Percentiles rank a stretch among this genome's conserved stretches.
Conservation (phyloP, 2,113 vertebrate genomes). For the Raja brachyura region DNA sequence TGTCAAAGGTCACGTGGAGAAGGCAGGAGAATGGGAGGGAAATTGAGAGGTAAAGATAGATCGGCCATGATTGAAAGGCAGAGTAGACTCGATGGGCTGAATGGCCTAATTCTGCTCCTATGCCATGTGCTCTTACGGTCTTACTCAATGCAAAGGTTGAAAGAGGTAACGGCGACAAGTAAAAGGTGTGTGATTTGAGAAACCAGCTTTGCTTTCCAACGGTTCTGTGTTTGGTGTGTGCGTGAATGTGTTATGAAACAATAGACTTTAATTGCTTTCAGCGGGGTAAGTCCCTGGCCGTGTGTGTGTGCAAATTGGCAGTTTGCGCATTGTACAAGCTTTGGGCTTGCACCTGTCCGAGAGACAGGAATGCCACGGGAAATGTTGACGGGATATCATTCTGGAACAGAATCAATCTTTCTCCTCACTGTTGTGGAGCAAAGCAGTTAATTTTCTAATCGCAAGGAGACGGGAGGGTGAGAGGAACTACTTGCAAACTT, state of each 20-base stretch:
- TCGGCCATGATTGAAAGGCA: too few relatives aligned
- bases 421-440: not conserved
- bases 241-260: not conserved
- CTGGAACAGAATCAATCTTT: not conserved
- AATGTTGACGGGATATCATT: not conserved
- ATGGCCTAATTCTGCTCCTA: too few relatives aligned
- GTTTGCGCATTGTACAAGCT: not conserved
- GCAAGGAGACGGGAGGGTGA: too few relatives aligned
- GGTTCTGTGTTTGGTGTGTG: not conserved
- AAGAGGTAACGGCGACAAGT: too few relatives aligned
- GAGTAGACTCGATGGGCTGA: too few relatives aligned
- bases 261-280: too few relatives aligned
- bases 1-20: too few relatives aligned
- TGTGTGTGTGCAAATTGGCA: not conserved
- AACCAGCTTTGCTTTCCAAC: too few relatives aligned
- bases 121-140: too few relatives aligned
- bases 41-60: too few relatives aligned
- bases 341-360: not conserved
- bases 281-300: not conserved
- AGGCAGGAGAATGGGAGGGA: too few relatives aligned
- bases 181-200: not conserved
- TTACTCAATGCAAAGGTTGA: not conserved
- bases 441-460: not conserved
- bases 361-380: not conserved
- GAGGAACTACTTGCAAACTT: too few relatives aligned